Conservation (phyloP, 1,140 invertebrate genomes). For the Cecropterus lyciades region DNA sequence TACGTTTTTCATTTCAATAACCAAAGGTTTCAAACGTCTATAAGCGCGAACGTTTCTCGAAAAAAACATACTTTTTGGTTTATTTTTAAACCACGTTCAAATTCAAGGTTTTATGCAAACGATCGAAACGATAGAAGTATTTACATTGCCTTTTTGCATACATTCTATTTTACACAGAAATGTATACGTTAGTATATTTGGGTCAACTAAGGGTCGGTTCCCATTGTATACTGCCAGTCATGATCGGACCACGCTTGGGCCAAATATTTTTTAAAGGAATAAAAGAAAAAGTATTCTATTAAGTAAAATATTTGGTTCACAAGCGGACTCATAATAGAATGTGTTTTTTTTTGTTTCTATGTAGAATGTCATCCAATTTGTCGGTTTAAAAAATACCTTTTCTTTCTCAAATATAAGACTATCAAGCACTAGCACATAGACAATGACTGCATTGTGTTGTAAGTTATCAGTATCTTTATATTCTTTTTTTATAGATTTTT, state of each 20-base stretch:
- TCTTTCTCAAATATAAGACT: too few relatives aligned
- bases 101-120: slow-evolving; percentile 19
- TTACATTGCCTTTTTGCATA: slow-evolving; percentile 19
- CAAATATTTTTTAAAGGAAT: background rate
- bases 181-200: slow-evolving; percentile 3
- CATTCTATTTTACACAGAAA: slow-evolving; percentile 12
- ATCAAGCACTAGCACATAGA: too few relatives aligned
- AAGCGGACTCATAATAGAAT: too few relatives aligned
- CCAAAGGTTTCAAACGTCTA: background rate
- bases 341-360: too few relatives aligned
- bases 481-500: too few relatives aligned
- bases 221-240: background rate
- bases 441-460: too few relatives aligned
- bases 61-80: background rate
- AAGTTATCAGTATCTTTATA: too few relatives aligned
- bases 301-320: too few relatives aligned
- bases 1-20: too few relatives aligned
- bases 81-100: slow-evolving; percentile 9
- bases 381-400: too few relatives aligned
- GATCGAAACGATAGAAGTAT: slow-evolving; percentile 7
- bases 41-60: background rate
- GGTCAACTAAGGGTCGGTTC: slow-evolving; percentile 3
- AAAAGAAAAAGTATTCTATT: too few relatives aligned
- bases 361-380: too few relatives aligned
- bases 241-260: background rate